Base-by-base conservation (phyloP, 2,113 vertebrate genomes). In the Lophura nycthemera region DNA sequence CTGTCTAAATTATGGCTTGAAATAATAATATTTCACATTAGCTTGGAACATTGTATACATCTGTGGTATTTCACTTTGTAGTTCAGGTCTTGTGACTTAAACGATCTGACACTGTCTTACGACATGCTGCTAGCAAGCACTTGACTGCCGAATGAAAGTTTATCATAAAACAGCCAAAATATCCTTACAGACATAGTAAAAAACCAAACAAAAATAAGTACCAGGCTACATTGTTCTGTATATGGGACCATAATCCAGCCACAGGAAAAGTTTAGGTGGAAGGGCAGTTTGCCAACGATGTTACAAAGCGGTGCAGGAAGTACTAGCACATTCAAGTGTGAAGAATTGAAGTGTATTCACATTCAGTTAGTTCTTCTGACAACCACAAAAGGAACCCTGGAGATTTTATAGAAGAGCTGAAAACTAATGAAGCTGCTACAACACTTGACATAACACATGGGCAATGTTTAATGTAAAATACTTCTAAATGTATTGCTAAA, bases 11-110 rank as follows among this genome's bases (percentile, higher is more conserved):
- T 97, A 94, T 93, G 84, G 89, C 81, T 95, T 95, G 90, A 93
- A 92, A 97, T 96, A 96, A 96, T 96, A 96, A 95, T 93, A 97
- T 98, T 98, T 98, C 98, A 94, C 97, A 95, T 97, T 64, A 91
- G 92, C 86, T 91, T 57, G 64, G 96, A 97, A 98, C 97, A 96
- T 97, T 92, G 96, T 96, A 97, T 87, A 86, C 36, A 73, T 92
- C 96, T 89, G 98, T 96, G 97, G 95, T 97, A 98, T 98, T 98
- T 98, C 97, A 96, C 97, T 97, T 96, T 81, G 93, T 95, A 92
- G 94, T 92, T 84, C 95, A 87, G 89, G 96, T 86, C 97, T 93
- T 91, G 96, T 93, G 88, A 97, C 94, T 81, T 78, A 95, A 96
- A 93, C 75, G 94, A 96, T 89, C 95, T 98, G 88, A 95, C 97